Evolutionary conservation across 2,888 invertebrate genomes (phyloP), one percentile per base, ranked within the genome.

Genomic region (Pegoplata infirma): DNA sequence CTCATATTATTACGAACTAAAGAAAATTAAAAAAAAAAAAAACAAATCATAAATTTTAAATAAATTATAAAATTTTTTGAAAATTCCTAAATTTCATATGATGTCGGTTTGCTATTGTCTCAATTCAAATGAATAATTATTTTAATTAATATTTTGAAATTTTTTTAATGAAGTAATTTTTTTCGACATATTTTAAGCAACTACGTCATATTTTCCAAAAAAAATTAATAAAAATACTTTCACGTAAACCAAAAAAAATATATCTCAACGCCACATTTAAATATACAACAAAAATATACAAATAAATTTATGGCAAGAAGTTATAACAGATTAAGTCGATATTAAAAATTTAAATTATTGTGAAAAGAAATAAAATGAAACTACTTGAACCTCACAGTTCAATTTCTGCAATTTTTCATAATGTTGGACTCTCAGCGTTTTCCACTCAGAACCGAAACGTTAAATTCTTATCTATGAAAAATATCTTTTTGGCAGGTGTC

Each of bases 151-250:
- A 28, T 14, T n/a, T n/a, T n/a, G n/a, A n/a, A n/a, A n/a, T n/a
- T 17, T 25, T 17, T n/a, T 49, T 68, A 16, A 17, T 58, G n/a
- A n/a, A n/a, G n/a, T n/a, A n/a, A n/a, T n/a, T n/a, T n/a, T n/a
- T n/a, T 53, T 16, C 14, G 28, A 68, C 14, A 58, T 49, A 49
- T 59, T 58, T 40, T 40, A 49, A 25, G 3, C 7, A 25, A n/a
- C 51, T 71, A 61, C 44, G 59, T 53, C 59, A 69, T 69, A 12
- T 14, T 51, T 40, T 32, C 8, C 10, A 21, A 7, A 55, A 46
- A 55, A 25, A 10, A 63, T 6, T 12, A 36, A 66, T 25, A n/a
- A 56, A 17, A 25, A 36, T 21, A 49, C 21, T 44, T 28, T 44
- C 12, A 44, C 44, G 10, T 19, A 44, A 55, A 23, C 44, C 23